These are phyloP conservation scores for Sphecodes monilicornis DNA, from an alignment of 2,888 invertebrate species.

Conservation along the genomic window DNA sequence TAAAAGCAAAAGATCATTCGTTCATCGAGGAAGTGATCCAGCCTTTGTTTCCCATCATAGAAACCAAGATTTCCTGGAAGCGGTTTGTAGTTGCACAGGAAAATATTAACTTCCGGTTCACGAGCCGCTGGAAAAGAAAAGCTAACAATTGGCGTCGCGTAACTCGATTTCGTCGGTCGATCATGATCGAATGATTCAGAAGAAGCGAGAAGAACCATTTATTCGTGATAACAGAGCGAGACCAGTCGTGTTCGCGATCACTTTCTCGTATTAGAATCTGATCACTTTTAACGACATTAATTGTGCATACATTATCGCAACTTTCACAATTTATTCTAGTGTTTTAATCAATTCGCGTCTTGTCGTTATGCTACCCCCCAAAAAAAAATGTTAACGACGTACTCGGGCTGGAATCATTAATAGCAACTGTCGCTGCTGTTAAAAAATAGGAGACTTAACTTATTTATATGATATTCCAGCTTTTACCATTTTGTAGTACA, in stretches of 20 bases:
- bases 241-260: not conserved
- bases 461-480: no score
- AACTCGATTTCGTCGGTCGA: conserved; percentile 1
- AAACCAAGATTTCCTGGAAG: not conserved
- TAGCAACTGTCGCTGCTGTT: no score
- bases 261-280: conserved; percentile 3
- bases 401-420: no score
- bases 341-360: not conserved
- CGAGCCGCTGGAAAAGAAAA: not conserved
- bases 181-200: not conserved
- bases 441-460: no score
- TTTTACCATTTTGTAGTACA: no score
- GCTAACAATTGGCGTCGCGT: not conserved
- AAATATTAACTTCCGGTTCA: not conserved
- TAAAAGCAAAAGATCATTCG: not conserved
- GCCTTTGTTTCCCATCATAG: not conserved
- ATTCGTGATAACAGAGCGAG: not conserved
- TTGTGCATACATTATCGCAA: not conserved
- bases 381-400: not conserved
- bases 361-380: not conserved
- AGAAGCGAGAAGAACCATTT: not conserved
- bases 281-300: conserved; percentile 3
- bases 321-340: not conserved
- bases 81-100: not conserved
- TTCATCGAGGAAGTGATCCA: not conserved